Evolutionary conservation across 2,888 invertebrate genomes (phyloP).

Genomic region (Clanis bilineata): DNA sequence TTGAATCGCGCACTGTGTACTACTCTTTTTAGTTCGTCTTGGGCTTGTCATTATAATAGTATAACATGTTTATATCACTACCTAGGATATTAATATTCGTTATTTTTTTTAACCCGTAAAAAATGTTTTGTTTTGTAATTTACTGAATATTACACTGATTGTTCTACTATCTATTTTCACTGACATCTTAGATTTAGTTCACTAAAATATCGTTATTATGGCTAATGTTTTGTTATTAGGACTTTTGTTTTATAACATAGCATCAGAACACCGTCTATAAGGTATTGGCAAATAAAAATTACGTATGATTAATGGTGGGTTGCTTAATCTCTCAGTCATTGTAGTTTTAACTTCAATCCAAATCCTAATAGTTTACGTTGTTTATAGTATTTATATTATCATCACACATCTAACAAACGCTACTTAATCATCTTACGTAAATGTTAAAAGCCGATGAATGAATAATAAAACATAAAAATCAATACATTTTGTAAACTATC

Average conservation of each 20-base stretch:
- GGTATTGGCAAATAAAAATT: constrained; percentile 37
- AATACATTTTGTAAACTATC: too few species aligned
- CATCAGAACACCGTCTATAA: constrained; percentile 47
- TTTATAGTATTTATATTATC: too few species aligned
- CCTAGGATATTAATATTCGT: background rate
- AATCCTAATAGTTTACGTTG: too few species aligned
- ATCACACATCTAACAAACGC: too few species aligned
- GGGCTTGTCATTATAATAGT: constrained; percentile 80
- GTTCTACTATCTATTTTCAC: background rate
- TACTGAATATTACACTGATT: background rate
- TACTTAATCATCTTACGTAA: too few species aligned
- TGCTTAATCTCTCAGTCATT: too few species aligned
- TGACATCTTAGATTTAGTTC: background rate
- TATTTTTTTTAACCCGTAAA: background rate
- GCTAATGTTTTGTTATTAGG: background rate
- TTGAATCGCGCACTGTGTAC: constrained; percentile 61
- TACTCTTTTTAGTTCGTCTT: constrained; percentile 73
- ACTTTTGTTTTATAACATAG: background rate
- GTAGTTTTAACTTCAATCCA: too few species aligned
- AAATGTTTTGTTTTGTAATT: background rate
- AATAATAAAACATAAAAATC: too few species aligned
- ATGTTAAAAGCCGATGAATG: too few species aligned
- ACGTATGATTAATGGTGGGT: too few species aligned
- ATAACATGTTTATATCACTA: constrained; percentile 35
- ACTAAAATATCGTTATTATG: background rate